Conservation (phyloP, 1,140 invertebrate species). For the Armadillidium nasatum region DNA sequence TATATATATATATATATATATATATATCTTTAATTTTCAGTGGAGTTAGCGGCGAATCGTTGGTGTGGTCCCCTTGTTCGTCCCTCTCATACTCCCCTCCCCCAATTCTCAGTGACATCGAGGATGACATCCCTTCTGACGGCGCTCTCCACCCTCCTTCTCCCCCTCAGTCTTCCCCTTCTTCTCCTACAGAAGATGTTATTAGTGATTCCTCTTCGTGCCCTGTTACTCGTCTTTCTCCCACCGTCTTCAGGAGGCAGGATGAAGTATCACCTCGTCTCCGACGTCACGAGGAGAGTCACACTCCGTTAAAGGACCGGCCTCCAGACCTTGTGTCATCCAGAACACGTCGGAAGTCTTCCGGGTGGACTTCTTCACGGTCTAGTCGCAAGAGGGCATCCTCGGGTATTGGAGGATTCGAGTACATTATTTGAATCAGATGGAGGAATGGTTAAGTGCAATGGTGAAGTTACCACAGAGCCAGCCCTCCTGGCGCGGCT, state of each 20-base stretch:
- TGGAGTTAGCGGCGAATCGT: background rate
- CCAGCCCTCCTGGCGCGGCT: background rate
- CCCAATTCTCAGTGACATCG: background rate
- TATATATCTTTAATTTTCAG: no score
- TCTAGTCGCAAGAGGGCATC: background rate
- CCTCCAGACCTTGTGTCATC: background rate
- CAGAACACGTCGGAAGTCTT: background rate
- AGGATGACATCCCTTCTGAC: background rate
- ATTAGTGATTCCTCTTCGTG: background rate
- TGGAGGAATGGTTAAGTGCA: background rate
- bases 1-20: no score
- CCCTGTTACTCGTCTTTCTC: background rate
- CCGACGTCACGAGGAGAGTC: background rate
- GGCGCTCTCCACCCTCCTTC: background rate
- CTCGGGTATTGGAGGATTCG: background rate
- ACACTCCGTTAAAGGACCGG: background rate
- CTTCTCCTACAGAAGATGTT: background rate
- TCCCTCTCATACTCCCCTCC: background rate
- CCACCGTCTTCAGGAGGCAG: background rate
- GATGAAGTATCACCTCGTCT: background rate
- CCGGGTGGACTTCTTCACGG: background rate
- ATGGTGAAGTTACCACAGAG: background rate
- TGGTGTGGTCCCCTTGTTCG: background rate
- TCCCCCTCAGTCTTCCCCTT: background rate
- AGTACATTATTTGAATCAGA: background rate